Conservation (phyloP, 2,888 invertebrate genomes). For the Agrochola circellaris region DNA sequence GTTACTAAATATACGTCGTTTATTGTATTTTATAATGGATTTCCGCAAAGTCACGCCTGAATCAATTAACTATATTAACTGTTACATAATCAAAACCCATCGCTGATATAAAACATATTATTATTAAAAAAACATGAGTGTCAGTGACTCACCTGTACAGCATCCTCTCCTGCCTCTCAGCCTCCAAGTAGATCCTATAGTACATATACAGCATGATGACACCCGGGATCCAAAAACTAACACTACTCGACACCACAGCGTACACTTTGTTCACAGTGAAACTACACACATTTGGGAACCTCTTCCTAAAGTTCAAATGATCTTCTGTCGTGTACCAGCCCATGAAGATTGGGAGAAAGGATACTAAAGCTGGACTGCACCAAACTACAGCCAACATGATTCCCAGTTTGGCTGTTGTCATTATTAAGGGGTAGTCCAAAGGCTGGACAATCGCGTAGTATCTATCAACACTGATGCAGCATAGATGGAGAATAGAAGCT, state of each 20-base stretch:
- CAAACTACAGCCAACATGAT: constrained; percentile 97
- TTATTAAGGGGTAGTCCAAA: constrained; percentile 97
- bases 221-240: constrained; percentile 98
- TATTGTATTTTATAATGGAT: no score
- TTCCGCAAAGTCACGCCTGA: no score
- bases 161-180: constrained; percentile 96
- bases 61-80: no score
- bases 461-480: constrained; percentile 97
- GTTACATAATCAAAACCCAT: no score
- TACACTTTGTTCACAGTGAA: constrained; percentile 97
- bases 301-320: constrained; percentile 93
- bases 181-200: constrained; percentile 96
- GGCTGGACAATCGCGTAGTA: constrained; percentile 98
- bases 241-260: constrained; percentile 96
- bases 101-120: no score
- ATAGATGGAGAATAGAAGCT: constrained; percentile 97
- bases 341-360: constrained; percentile 98
- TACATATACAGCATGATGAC: constrained; percentile 98
- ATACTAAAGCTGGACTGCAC: constrained; percentile 97
- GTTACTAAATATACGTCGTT: no score
- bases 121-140: no score
- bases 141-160: constrained; percentile 93
- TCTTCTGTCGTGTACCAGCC: constrained; percentile 98
- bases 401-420: constrained; percentile 95
- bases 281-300: constrained; percentile 94